Evolutionary conservation across 2,113 vertebrate species (phyloP).

Genomic region (Neopipo cinnamomea): DNA sequence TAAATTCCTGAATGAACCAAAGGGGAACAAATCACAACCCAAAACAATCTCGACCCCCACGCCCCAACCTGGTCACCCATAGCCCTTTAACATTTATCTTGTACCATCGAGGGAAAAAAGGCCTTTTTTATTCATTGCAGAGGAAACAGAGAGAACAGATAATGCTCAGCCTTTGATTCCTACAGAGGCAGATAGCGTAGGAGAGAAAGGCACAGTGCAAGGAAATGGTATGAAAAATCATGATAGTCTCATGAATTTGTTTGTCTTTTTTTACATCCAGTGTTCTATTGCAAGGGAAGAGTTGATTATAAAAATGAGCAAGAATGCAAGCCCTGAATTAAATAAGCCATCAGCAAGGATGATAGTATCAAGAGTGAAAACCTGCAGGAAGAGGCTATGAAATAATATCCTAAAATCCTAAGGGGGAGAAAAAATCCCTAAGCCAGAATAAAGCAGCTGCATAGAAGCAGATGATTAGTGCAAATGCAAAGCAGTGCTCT

Average conservation of each 20-base stretch:
- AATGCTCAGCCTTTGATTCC: background rate
- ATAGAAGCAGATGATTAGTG: background rate
- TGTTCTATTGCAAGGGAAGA: background rate
- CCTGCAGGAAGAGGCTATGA: background rate
- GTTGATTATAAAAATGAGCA: background rate
- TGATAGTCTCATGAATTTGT: background rate
- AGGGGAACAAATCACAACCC: background rate
- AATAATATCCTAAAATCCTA: conserved; percentile 1
- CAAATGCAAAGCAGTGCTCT: background rate
- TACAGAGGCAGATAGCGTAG: background rate
- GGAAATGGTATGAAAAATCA: background rate
- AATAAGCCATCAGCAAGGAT: background rate
- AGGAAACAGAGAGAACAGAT: background rate
- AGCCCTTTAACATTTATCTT: background rate
- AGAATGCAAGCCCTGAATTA: background rate
- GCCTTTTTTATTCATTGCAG: background rate
- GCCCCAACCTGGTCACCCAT: background rate
- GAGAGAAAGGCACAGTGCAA: background rate
- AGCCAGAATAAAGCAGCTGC: conserved; percentile 9
- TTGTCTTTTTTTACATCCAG: background rate
- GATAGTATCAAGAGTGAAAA: background rate
- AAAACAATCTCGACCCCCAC: background rate
- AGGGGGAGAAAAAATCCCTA: background rate
- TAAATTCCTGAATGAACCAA: background rate
- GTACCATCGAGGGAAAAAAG: background rate